Evolutionary conservation across 2,888 invertebrate genomes (phyloP), one percentile per base, ranked within the genome.

Genomic region (Branchipolynoe longqiensis): DNA sequence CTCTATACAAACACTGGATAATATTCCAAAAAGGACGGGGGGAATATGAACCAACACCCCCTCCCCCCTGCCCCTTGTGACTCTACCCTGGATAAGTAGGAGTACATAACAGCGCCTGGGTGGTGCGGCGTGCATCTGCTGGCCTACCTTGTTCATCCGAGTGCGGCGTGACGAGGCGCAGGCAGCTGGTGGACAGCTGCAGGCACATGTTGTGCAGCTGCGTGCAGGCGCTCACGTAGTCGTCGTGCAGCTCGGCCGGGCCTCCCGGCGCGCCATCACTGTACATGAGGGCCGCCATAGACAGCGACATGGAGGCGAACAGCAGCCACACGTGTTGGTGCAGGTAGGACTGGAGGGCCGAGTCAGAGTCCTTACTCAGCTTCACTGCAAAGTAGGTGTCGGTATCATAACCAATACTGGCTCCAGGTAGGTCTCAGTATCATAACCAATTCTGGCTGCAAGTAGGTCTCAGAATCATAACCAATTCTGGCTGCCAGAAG

Each of bases 301-400:
- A 89, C 81, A 93, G 89, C 25, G 92, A 89, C 82, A 93, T 90
- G 0, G 92, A 89, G 0, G 91, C 90, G 86, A 92, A 93, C 86
- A 91, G 86, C 85, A 93, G 90, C 93, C 93, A 93, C 0, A 92
- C 91, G 87, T 93, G 93, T 86, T 93, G 92, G 89, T 93, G 93
- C 54, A 93, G 91, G 89, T 93, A 93, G 0, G 91, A 91, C 88
- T 92, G 91, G 48, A 93, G 90, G 48, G 91, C 88, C 0, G 92
- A 91, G 88, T 92, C 91, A 3, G 90, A 90, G 25, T 90, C 90
- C 87, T 92, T 91, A 14, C 89, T 90, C 6, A 91, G 62, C 83
- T 90, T 91, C 87, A 91, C 92, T 92, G 90, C 0, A 69, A 36
- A 54, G n/a, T n/a, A n/a, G n/a, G n/a, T n/a, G n/a, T n/a, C n/a